A percentile compares a stretch with the other conserved stretches of the same genome.
Conservation (phyloP, 2,797 vertebrate genomes). For the Epinephelus awoara region DNA sequence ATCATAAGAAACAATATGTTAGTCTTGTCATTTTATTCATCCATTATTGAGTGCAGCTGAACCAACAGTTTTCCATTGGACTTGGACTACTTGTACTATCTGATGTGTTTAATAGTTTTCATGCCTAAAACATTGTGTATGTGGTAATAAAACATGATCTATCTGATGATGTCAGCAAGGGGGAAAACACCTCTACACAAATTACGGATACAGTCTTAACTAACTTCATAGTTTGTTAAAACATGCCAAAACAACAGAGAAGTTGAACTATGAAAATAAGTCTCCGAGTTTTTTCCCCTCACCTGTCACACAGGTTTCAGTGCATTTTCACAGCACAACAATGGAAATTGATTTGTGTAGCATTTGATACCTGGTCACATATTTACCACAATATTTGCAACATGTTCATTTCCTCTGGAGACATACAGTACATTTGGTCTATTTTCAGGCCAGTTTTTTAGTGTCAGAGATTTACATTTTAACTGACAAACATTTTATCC, state of each 20-base stretch:
- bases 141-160: background rate
- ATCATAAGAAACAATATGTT: background rate
- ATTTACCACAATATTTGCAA: background rate
- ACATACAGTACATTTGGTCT: background rate
- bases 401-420: background rate
- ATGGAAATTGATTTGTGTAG: background rate
- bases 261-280: background rate
- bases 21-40: conserved; percentile 20
- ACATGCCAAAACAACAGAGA: background rate
- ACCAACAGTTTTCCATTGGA: background rate
- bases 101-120: background rate
- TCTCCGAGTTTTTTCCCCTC: too few relatives aligned
- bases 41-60: background rate
- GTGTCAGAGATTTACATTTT: too few relatives aligned
- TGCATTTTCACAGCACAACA: background rate
- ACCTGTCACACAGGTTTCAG: too few relatives aligned
- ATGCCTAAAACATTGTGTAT: background rate
- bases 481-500: background rate
- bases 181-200: background rate
- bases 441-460: background rate
- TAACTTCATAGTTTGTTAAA: background rate
- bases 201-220: background rate
- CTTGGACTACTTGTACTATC: background rate
- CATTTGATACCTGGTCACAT: background rate
- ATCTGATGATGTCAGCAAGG: background rate